These are phyloP conservation scores for Maniola hyperantus DNA, from an alignment of 2,888 invertebrate genomes.

Conservation along the genomic window DNA sequence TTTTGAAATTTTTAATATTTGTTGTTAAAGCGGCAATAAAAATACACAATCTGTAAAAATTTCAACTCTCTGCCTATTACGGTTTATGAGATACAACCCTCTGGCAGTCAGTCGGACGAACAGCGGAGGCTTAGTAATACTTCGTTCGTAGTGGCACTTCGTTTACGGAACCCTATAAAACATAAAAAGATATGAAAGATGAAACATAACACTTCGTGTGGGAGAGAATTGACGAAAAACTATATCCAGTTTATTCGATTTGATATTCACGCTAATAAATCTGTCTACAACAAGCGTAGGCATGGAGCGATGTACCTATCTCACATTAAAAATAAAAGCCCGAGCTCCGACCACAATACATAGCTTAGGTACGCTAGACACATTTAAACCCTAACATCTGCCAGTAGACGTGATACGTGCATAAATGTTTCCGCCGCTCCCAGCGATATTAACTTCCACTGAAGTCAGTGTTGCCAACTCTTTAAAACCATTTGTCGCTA, in stretches of 20 bases:
- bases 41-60: no score
- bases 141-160: no score
- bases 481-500: no score
- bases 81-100: no score
- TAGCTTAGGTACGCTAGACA: constrained; percentile 14
- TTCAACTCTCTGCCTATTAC: no score
- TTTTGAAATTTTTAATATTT: no score
- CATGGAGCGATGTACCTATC: neutral
- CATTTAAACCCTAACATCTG: constrained; percentile 30
- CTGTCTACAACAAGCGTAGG: neutral
- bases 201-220: neutral
- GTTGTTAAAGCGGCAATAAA: no score
- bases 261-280: neutral
- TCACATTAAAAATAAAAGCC: constrained; percentile 1
- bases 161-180: no score
- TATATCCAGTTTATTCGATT: neutral
- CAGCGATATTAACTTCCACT: constrained; percentile 35
- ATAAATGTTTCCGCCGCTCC: constrained; percentile 36
- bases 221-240: neutral
- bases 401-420: constrained; percentile 29
- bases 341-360: neutral
- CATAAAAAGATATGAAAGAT: no score
- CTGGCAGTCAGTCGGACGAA: no score
- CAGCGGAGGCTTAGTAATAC: no score
- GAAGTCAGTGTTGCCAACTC: neutral